Evolutionary conservation across 30 jellyfish, hydroid and myxozoan genomes (phyloP).

Genomic region (Chironex yamaguchii): DNA sequence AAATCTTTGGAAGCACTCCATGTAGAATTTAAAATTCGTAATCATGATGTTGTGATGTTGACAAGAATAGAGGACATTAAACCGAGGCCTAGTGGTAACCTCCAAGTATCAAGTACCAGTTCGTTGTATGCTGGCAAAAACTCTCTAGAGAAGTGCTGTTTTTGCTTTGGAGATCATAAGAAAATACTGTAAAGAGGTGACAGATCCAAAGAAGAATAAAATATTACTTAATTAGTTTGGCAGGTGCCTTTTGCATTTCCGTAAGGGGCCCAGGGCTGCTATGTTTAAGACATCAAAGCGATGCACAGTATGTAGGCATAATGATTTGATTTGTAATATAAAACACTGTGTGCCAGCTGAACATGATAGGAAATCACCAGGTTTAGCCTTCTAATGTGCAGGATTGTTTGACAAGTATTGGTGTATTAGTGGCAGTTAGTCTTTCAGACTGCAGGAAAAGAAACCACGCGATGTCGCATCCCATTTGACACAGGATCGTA

Average conservation of each 20-base stretch:
- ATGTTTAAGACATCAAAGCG: neutral
- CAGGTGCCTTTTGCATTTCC: neutral
- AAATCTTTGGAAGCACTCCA: neutral
- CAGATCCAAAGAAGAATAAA: neutral
- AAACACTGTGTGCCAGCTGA: too few relatives aligned
- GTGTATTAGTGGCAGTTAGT: too few relatives aligned
- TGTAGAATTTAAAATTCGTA: neutral
- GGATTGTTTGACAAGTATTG: too few relatives aligned
- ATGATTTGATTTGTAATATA: neutral
- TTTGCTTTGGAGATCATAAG: neutral
- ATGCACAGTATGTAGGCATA: slow-evolving; percentile 1
- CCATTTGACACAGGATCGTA: slow-evolving; percentile 32
- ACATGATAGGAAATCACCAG: too few relatives aligned
- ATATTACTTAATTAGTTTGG: neutral
- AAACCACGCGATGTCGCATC: neutral
- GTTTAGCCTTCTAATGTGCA: too few relatives aligned
- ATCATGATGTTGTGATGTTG: neutral
- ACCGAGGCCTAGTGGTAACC: neutral
- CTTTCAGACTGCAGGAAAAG: neutral
- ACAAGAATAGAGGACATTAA: neutral
- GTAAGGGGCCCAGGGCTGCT: slow-evolving; percentile 19
- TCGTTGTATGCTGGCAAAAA: neutral
- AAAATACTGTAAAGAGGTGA: slow-evolving; percentile 9
- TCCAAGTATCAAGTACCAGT: neutral
- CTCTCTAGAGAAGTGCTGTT: neutral